Conservation (phyloP, 2,888 invertebrate genomes). For the Aradus depressus region DNA sequence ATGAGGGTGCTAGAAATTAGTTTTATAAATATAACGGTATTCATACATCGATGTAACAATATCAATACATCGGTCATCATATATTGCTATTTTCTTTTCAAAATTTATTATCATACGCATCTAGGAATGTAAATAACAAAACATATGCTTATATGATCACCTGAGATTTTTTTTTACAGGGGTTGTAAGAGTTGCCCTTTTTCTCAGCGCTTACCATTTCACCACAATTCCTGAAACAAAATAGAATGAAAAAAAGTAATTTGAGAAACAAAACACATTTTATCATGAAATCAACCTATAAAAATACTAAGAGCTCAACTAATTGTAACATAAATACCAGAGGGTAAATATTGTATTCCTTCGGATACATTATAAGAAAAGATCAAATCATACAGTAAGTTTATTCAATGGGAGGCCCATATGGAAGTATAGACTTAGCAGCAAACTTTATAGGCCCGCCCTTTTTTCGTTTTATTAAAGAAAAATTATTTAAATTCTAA, state of each 20-base stretch:
- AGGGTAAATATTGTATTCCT: not conserved
- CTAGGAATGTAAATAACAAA: not conserved
- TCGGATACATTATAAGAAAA: not conserved
- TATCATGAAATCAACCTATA: conserved; percentile 2
- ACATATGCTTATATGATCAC: conserved; percentile 36
- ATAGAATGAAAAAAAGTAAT: too few species aligned
- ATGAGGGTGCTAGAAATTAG: too few species aligned
- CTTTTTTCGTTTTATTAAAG: too few species aligned
- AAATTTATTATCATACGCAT: too few species aligned
- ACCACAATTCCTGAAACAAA: conserved; percentile 75
- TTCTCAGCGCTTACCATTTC: conserved; percentile 62
- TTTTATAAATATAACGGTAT: too few species aligned
- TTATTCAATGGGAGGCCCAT: too few species aligned
- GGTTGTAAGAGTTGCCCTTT: conserved; percentile 49
- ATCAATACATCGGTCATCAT: too few species aligned
- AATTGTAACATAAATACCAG: not conserved
- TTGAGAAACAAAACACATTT: not conserved
- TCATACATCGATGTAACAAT: too few species aligned
- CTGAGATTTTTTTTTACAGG: conserved; percentile 62
- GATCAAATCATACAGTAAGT: not conserved
- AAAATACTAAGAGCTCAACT: not conserved
- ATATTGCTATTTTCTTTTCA: too few species aligned
- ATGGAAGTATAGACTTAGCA: too few species aligned
- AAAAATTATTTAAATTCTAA: too few species aligned
- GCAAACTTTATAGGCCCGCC: too few species aligned